phyloP scores from a whole-genome alignment of 2,113 vertebrate genomes.

The Tragelaphus scriptus region DNA sequence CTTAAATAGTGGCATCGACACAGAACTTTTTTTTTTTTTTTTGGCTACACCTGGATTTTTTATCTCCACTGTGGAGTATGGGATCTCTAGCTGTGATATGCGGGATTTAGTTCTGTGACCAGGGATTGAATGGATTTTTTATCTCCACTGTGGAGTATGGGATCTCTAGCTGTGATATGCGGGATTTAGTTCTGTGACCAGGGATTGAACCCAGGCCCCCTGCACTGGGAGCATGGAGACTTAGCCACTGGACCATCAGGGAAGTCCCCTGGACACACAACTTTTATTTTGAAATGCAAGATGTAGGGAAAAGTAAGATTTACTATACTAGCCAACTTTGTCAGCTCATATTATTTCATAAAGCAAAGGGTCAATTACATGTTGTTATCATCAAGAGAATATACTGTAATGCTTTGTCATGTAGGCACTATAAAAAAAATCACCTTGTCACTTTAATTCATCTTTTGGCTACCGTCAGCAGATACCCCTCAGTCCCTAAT shows the following conservation, averaged over 20 bases:
- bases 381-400: slow-evolving; percentile 38
- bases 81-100: too few species aligned
- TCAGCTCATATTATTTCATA: slow-evolving; percentile 40
- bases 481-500: neutral
- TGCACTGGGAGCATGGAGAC: neutral
- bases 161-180: neutral
- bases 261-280: neutral
- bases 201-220: neutral
- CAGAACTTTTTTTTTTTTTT: neutral
- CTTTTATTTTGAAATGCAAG: slow-evolving; percentile 13
- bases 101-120: too few species aligned
- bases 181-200: neutral
- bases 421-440: slow-evolving; percentile 24
- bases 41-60: neutral
- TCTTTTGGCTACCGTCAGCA: neutral
- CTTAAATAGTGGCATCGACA: neutral
- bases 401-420: neutral
- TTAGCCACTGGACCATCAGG: neutral
- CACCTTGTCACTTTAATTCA: slow-evolving; percentile 48
- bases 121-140: too few species aligned
- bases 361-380: slow-evolving; percentile 17
- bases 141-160: neutral
- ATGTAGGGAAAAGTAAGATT: slow-evolving; percentile 12
- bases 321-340: neutral
- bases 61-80: too few species aligned